A percentile compares a stretch with the other conserved stretches of the same genome.
Evolutionary conservation across 1,140 invertebrate species (phyloP).

Genomic region (Aphelinus certus): DNA sequence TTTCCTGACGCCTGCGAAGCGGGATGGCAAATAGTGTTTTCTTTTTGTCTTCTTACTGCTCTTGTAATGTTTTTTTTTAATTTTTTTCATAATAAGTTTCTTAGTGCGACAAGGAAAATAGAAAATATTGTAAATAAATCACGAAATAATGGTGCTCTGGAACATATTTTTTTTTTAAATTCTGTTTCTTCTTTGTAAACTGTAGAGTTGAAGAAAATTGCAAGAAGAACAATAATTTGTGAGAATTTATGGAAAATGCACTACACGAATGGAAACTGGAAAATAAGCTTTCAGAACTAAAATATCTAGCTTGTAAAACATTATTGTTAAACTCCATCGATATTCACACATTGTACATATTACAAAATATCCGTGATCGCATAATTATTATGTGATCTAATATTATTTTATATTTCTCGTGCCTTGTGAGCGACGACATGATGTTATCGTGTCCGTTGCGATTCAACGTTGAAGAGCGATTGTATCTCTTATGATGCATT

Average conservation of each 20-base stretch:
- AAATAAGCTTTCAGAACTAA: constrained; percentile 7
- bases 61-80: constrained; percentile 29
- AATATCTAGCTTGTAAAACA: constrained; percentile 16
- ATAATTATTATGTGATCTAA: constrained; percentile 12
- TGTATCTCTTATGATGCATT: constrained; percentile 49
- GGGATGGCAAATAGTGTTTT: constrained; percentile 47
- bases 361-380: constrained; percentile 30
- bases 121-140: constrained; percentile 37
- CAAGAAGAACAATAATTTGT: background rate
- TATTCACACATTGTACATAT: constrained; percentile 33
- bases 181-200: too few species aligned
- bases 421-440: constrained; percentile 44
- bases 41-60: constrained; percentile 25
- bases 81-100: constrained; percentile 27
- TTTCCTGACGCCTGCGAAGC: constrained; percentile 56
- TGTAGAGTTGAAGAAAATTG: background rate
- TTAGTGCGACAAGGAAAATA: constrained; percentile 9
- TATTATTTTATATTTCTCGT: constrained; percentile 33
- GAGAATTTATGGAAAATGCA: background rate
- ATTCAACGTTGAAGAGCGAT: constrained; percentile 41
- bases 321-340: constrained; percentile 27
- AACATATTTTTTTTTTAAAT: constrained; percentile 12
- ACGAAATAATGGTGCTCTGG: constrained; percentile 38
- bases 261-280: constrained; percentile 2
- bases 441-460: constrained; percentile 43